These are phyloP conservation scores for Cydia pomonella DNA, from an alignment of 1,140 invertebrate species.

Conservation along the genomic window DNA sequence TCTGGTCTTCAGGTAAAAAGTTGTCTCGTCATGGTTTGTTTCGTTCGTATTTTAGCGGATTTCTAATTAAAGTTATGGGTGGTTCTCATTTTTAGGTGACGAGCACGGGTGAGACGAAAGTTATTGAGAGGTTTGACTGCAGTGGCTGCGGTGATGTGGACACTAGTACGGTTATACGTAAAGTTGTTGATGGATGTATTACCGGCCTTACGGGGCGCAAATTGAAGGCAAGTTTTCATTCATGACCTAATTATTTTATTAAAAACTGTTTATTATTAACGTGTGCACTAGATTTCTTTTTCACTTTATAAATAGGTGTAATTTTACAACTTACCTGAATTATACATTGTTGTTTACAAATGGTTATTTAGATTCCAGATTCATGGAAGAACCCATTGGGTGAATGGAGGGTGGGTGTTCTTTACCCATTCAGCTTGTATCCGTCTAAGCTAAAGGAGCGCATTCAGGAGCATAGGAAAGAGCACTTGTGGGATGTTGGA, in stretches of 20 bases:
- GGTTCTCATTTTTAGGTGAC: slow-evolving; percentile 85
- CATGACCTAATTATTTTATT: slow-evolving; percentile 14
- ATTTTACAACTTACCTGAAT: background rate
- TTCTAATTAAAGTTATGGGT: slow-evolving; percentile 45
- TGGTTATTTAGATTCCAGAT: slow-evolving; percentile 86
- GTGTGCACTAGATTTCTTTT: background rate
- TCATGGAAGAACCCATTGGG: slow-evolving; percentile 92
- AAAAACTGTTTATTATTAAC: background rate
- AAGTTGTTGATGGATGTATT: slow-evolving; percentile 85
- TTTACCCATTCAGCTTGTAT: slow-evolving; percentile 93
- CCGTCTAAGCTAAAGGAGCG: slow-evolving; percentile 91
- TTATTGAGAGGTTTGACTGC: slow-evolving; percentile 97
- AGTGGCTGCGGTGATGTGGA: slow-evolving; percentile 94
- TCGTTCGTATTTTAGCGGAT: slow-evolving; percentile 55
- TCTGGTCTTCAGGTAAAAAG: slow-evolving; percentile 93
- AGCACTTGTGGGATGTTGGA: slow-evolving; percentile 91
- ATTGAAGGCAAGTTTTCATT: slow-evolving; percentile 85
- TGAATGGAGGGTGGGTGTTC: slow-evolving; percentile 92
- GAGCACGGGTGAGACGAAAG: slow-evolving; percentile 93
- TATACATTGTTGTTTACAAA: background rate
- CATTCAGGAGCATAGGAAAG: slow-evolving; percentile 90
- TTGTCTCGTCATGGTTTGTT: slow-evolving; percentile 74
- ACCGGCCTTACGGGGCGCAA: slow-evolving; percentile 93
- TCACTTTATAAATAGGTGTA: background rate
- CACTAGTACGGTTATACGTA: slow-evolving; percentile 77